A percentile compares a stretch with the other conserved stretches of the same genome.
phyloP scores from a whole-genome alignment of 1,140 invertebrate species.

The Heliconius hewitsoni region DNA sequence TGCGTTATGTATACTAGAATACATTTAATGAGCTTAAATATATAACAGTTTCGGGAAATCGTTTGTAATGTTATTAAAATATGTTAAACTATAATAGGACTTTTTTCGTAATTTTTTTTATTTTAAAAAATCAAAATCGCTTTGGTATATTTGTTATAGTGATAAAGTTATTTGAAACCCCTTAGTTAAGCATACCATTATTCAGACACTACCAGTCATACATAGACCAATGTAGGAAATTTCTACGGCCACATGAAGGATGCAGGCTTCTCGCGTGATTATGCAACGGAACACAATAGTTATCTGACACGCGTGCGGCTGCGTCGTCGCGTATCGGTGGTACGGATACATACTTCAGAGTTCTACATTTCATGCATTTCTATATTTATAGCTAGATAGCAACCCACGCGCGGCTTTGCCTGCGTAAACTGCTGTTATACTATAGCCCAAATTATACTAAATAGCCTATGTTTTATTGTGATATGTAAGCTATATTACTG shows the following conservation, averaged over 20 bases:
- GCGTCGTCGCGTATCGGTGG: not conserved
- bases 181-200: not conserved
- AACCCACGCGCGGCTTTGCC: not conserved
- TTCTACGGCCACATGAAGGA: conserved; percentile 25
- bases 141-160: not conserved
- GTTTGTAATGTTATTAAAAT: no score
- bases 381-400: not conserved
- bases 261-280: conserved; percentile 21
- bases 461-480: no score
- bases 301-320: conserved; percentile 15
- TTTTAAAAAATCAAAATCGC: not conserved
- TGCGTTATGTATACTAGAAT: conserved; percentile 20
- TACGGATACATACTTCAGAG: not conserved
- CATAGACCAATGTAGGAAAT: conserved; percentile 23
- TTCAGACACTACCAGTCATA: not conserved
- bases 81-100: no score
- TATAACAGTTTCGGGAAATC: no score
- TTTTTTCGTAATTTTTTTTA: no score
- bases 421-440: no score
- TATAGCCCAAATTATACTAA: no score
- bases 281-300: conserved; percentile 27
- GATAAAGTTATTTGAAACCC: not conserved
- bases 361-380: not conserved
- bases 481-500: no score
- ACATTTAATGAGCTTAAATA: not conserved